phyloP scores from a whole-genome alignment of 2,797 vertebrate genomes.

The Tamandua tetradactyla region DNA sequence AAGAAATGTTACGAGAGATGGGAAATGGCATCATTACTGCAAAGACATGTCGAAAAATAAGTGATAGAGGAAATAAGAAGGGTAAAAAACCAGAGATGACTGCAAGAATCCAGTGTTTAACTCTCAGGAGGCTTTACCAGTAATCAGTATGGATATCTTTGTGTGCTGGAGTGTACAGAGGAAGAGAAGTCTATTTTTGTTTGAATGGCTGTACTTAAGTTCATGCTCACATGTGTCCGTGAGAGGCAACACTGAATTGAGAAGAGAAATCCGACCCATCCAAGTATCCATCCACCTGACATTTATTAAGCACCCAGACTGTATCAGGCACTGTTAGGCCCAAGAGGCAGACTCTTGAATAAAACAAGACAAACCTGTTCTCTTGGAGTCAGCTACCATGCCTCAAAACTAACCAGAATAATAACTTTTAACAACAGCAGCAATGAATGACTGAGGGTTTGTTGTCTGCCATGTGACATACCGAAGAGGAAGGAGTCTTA shows the following conservation, averaged over 20 bases:
- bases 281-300: neutral
- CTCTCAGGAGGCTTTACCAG: neutral
- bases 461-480: neutral
- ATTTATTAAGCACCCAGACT: neutral
- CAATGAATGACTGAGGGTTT: neutral
- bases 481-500: neutral
- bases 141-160: neutral
- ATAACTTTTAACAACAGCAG: neutral
- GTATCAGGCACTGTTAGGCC: neutral
- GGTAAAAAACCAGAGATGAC: neutral
- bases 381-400: neutral
- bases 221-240: neutral
- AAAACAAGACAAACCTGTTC: neutral
- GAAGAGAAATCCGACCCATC: neutral
- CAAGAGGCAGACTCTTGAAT: neutral
- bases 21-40: neutral
- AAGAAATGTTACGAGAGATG: neutral
- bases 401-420: neutral
- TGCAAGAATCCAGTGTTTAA: neutral
- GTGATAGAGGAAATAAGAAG: neutral
- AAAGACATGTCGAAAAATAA: neutral
- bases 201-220: neutral
- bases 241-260: neutral
- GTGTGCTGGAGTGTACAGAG: fast-evolving
- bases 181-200: neutral